These are phyloP conservation scores for Ganaspis brasiliensis DNA, from an alignment of 2,888 invertebrate species.

Conservation along the genomic window DNA sequence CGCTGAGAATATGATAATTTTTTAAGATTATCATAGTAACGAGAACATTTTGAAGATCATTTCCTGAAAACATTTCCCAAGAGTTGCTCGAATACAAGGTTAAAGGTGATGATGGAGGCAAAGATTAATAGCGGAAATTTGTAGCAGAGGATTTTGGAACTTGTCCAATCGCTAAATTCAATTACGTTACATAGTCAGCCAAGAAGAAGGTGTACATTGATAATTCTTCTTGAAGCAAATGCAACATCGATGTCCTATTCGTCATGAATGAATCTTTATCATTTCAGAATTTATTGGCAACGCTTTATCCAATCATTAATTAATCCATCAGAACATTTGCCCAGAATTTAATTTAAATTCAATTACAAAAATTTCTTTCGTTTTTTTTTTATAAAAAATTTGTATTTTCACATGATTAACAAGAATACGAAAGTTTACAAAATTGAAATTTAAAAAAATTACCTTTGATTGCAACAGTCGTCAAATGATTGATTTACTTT, in stretches of 20 bases:
- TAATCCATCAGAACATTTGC: background rate
- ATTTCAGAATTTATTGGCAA: background rate
- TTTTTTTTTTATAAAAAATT: too few species aligned
- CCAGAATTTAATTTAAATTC: background rate
- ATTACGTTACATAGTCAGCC: slow-evolving; percentile 31
- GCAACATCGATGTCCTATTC: slow-evolving; percentile 4
- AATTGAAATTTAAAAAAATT: too few species aligned
- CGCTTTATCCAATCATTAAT: background rate
- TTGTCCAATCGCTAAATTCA: slow-evolving; percentile 35
- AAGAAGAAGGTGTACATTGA: slow-evolving; percentile 38
- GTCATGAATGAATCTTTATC: slow-evolving; percentile 5
- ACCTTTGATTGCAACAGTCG: too few species aligned
- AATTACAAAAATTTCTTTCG: background rate
- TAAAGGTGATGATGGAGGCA: slow-evolving; percentile 36
- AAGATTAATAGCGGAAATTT: slow-evolving; percentile 39
- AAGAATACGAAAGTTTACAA: too few species aligned
- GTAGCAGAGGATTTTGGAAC: slow-evolving; percentile 30
- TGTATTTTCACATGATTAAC: too few species aligned
- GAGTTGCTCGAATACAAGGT: slow-evolving; percentile 25
- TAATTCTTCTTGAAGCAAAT: slow-evolving; percentile 25
- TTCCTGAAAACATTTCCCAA: background rate
- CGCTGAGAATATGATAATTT: too few species aligned
- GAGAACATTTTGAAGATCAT: background rate
- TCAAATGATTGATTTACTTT: background rate
- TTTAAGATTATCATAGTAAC: too few species aligned